Evolutionary conservation across 2,113 vertebrate genomes (phyloP).

Genomic region (Archilochus colubris): DNA sequence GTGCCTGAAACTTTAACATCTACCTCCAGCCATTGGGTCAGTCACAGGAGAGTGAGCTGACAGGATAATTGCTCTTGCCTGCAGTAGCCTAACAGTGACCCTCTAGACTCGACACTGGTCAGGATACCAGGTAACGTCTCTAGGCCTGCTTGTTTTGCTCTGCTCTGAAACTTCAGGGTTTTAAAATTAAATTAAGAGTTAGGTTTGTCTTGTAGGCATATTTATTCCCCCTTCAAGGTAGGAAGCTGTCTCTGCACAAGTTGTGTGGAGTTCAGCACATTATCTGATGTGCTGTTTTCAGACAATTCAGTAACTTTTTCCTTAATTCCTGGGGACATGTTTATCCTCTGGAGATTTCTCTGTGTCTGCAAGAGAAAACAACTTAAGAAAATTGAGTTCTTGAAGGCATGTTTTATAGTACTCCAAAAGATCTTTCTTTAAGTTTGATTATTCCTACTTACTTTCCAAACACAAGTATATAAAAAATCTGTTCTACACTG

Average conservation of each 20-base stretch:
- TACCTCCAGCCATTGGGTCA: background rate
- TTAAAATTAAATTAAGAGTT: background rate
- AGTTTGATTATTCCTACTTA: background rate
- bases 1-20: background rate
- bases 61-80: background rate
- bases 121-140: background rate
- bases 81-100: background rate
- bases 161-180: background rate
- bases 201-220: background rate
- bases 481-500: background rate
- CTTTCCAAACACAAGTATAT: background rate
- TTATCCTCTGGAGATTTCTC: background rate
- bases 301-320: background rate
- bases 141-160: background rate
- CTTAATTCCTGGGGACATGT: background rate
- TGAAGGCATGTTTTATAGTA: background rate
- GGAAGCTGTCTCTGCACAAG: background rate
- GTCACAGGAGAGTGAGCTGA: background rate
- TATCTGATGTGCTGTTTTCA: background rate
- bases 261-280: background rate
- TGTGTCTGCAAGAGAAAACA: background rate
- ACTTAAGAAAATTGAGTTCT: background rate
- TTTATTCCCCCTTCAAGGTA: background rate
- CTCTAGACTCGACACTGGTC: background rate
- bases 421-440: background rate